phyloP scores from a whole-genome alignment of 2,113 vertebrate genomes.

The Brachypteracias leptosomus region DNA sequence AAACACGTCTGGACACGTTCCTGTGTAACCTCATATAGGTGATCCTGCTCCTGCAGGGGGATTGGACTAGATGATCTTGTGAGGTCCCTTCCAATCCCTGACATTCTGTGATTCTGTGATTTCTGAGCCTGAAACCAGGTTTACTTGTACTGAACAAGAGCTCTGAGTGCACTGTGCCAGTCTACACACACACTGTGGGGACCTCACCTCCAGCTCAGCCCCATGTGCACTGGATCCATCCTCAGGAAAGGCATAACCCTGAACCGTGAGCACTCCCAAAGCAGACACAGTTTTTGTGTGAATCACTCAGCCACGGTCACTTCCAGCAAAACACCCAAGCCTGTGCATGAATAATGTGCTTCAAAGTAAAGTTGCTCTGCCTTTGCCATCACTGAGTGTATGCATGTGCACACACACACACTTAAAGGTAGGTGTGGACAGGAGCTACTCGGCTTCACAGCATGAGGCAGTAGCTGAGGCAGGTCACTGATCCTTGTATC shows the following conservation, averaged over 20 bases:
- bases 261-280: not conserved
- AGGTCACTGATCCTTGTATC: not conserved
- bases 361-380: not conserved
- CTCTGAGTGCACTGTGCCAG: not conserved
- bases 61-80: no score
- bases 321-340: not conserved
- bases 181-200: fast-evolving
- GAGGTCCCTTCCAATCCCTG: no score
- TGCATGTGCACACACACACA: not conserved
- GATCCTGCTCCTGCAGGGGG: no score
- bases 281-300: not conserved
- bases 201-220: not conserved
- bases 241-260: not conserved
- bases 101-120: no score
- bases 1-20: no score
- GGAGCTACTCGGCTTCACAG: not conserved
- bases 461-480: not conserved
- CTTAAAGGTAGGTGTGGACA: not conserved
- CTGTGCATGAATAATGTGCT: not conserved
- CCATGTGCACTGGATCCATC: not conserved
- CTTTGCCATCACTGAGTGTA: not conserved
- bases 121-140: not conserved
- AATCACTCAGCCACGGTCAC: not conserved
- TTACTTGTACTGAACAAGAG: not conserved
- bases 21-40: no score